Evolutionary conservation across 1,140 invertebrate genomes (phyloP).

Genomic region (Saccostrea glomerata): DNA sequence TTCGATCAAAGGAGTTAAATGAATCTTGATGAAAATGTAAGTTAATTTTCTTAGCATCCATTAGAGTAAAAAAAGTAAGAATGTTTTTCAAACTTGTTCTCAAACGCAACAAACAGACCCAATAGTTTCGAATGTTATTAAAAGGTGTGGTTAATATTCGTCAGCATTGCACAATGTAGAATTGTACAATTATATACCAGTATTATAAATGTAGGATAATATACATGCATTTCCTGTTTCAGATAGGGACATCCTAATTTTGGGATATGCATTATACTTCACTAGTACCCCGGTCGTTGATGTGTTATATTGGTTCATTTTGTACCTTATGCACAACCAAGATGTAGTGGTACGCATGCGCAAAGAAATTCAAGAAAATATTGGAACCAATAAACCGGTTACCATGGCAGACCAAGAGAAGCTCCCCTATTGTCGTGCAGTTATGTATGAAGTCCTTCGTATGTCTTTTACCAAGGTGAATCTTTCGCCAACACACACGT

Average conservation of each 20-base stretch:
- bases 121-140: neutral
- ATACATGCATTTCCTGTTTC: neutral
- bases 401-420: conserved; percentile 51
- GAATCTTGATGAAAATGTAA: too few species aligned
- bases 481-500: conserved; percentile 69
- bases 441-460: conserved; percentile 59
- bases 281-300: neutral
- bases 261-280: neutral
- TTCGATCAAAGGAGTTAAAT: too few species aligned
- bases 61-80: neutral
- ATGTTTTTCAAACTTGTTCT: neutral
- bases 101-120: neutral
- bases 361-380: conserved; percentile 87
- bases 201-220: neutral
- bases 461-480: conserved; percentile 56
- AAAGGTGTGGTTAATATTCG: neutral
- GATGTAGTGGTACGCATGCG: conserved; percentile 88
- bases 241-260: neutral
- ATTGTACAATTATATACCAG: neutral
- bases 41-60: neutral
- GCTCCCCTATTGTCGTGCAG: conserved; percentile 61
- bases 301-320: conserved; percentile 91
- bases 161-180: neutral
- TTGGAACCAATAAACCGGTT: conserved; percentile 45
- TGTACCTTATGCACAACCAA: conserved; percentile 88